Base-by-base conservation (phyloP, 2,113 vertebrate genomes). In the Oryzias curvinotus region DNA sequence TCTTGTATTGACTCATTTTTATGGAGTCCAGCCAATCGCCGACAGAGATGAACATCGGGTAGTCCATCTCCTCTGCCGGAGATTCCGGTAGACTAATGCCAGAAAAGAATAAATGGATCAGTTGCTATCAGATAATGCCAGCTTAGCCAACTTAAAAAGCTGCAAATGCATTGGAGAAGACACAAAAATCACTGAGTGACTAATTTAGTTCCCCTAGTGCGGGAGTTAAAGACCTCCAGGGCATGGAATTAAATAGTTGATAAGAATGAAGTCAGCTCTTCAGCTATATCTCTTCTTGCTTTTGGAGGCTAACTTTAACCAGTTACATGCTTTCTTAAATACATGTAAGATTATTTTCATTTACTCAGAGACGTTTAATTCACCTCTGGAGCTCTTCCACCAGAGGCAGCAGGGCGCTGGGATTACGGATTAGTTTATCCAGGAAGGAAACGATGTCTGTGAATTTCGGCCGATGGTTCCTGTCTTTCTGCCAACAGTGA, bases 1-100 rank as follows among this genome's bases (percentile, higher is more conserved):
- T 95, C 84, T 95, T 97, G 89, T 98, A 98, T 83, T 98, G 96
- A 83, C 93, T 95, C 96, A 98, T 98, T 89, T 98, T 98, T 88
- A 98, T 98, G 76, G 95, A 95, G 86, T 98, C 96, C 85, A 98
- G 89, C 96, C 96, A 98, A 85, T 98, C 95, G 71, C 93, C 93
- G 14, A 98, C 94, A 77, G 96, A 96, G 88, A 97, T 95, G 85
- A 96, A 96, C 84, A 96, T 91, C 71, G 95, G 95, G 85, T 96
- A 98, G 86, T 97, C 96, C 41, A 93, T 84, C 78, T 94, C 90
- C 70, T 98, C 95, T 78, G 93, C 91, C 63, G 96, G 95, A 75
- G 95, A 96, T 83, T 98, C 96, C 85, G 94, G 93, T 82, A 95
- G 91, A 89, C 95, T 97, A 68, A 69, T 25, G 18, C 1, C 47